Evolutionary conservation across 92 coral and sea anemone genomes (phyloP).

Genomic region (Galaxea fascicularis): DNA sequence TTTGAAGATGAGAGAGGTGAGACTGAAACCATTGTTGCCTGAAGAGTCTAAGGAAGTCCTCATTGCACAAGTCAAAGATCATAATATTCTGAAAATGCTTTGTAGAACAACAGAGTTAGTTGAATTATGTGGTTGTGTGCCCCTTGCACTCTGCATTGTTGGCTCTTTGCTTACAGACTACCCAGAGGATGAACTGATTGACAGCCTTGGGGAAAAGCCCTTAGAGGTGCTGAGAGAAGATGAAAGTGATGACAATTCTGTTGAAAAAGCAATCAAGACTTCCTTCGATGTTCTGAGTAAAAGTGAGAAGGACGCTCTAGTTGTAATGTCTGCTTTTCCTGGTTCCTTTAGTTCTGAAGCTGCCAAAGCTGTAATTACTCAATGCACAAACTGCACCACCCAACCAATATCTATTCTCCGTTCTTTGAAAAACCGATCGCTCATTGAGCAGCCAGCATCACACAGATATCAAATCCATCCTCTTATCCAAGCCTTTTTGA

Average conservation of each 20-base stretch:
- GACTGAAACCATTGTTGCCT: background rate
- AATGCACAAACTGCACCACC: background rate
- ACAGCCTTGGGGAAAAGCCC: background rate
- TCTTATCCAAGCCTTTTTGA: conserved; percentile 30
- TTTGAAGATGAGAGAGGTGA: background rate
- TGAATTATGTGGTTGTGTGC: conserved; percentile 46
- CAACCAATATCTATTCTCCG: background rate
- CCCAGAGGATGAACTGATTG: conserved; percentile 6
- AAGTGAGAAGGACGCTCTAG: background rate
- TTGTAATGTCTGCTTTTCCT: conserved; percentile 1
- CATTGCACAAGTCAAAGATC: background rate
- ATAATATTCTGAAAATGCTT: background rate
- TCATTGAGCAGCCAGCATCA: conserved; percentile 18
- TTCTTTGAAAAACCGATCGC: conserved; percentile 24
- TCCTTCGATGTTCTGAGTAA: conserved; percentile 2
- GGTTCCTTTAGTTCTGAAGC: conserved; percentile 28
- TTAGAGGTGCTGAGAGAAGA: conserved; percentile 10
- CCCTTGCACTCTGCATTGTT: conserved; percentile 44
- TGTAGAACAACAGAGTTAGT: background rate
- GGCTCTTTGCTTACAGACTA: conserved; percentile 22
- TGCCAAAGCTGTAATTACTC: conserved; percentile 11
- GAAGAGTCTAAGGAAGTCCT: conserved; percentile 7
- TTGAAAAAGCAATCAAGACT: conserved; percentile 22
- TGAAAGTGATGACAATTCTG: conserved; percentile 14
- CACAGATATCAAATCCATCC: conserved; percentile 36